phyloP scores from a whole-genome alignment of 2,113 vertebrate genomes.

The Pimephales promelas region DNA sequence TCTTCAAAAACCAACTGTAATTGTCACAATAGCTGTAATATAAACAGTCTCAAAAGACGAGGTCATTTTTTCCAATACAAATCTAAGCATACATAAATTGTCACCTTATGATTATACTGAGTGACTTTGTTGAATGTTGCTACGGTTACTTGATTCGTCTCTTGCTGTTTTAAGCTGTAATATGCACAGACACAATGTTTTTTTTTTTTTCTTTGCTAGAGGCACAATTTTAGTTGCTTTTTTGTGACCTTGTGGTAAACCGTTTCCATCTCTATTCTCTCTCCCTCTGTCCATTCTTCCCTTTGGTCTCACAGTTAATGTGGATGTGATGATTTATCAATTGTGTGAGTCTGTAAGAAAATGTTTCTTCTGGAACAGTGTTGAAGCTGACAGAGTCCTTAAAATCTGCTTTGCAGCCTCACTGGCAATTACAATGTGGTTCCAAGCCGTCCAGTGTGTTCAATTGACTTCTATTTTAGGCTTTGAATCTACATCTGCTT shows the following conservation, averaged over 20 bases:
- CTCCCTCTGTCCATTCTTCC: constrained; percentile 7
- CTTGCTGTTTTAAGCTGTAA: constrained; percentile 39
- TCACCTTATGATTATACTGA: background rate
- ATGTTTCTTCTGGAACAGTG: constrained; percentile 34
- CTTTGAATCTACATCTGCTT: constrained; percentile 7
- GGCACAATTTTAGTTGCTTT: constrained; percentile 41
- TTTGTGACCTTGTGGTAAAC: constrained; percentile 65
- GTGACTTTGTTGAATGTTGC: constrained; percentile 38
- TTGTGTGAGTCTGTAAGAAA: constrained; percentile 37
- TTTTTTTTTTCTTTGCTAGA: constrained; percentile 4
- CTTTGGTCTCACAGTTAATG: constrained; percentile 35
- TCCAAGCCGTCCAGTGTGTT: constrained; percentile 19
- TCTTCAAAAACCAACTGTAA: background rate
- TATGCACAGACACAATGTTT: background rate
- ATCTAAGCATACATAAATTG: background rate
- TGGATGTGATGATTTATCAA: constrained; percentile 44
- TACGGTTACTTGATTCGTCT: constrained; percentile 52
- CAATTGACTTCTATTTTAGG: constrained; percentile 6
- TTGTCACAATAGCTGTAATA: constrained; percentile 17
- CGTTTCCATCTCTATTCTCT: constrained; percentile 55
- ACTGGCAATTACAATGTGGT: constrained; percentile 24
- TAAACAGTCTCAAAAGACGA: constrained; percentile 10
- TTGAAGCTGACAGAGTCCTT: constrained; percentile 25
- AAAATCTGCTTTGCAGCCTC: constrained; percentile 23
- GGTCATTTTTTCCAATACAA: background rate